Evolutionary conservation across 2,888 invertebrate species (phyloP).

Genomic region (Perdita meconis): DNA sequence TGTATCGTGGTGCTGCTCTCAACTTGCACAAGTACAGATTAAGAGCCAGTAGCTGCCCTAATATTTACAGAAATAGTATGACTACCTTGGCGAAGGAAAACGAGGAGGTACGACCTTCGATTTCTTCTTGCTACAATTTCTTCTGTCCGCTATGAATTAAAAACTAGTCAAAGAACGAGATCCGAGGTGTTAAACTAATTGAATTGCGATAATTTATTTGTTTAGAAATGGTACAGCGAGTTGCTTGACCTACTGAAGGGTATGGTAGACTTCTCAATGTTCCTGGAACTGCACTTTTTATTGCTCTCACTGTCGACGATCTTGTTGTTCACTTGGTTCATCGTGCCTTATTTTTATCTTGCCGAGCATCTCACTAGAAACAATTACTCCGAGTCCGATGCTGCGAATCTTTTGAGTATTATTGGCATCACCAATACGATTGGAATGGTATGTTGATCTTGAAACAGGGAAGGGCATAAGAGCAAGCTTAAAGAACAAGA

Average conservation of each 20-base stretch:
- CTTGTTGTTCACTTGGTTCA: constrained; percentile 96
- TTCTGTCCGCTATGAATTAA: no score
- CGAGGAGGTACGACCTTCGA: constrained; percentile 87
- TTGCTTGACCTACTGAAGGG: constrained; percentile 88
- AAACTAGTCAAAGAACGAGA: no score
- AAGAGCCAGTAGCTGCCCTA: constrained; percentile 95
- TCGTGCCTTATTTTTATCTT: constrained; percentile 97
- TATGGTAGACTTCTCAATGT: constrained; percentile 92
- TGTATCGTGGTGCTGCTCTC: constrained; percentile 94
- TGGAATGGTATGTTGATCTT: constrained; percentile 90
- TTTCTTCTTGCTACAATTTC: not conserved
- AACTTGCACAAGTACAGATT: constrained; percentile 92
- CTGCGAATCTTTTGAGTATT: constrained; percentile 92
- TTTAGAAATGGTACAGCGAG: constrained; percentile 90
- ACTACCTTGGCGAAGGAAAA: constrained; percentile 91
- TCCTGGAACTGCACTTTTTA: constrained; percentile 91
- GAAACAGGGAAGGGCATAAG: no score
- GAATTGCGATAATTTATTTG: constrained; percentile 64
- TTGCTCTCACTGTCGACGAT: constrained; percentile 94
- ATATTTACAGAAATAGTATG: constrained; percentile 96
- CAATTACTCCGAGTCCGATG: constrained; percentile 89
- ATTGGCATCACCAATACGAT: constrained; percentile 96
- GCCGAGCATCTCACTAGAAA: constrained; percentile 92
- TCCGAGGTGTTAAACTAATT: no score
- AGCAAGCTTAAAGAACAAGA: no score